phyloP scores from a whole-genome alignment of 1,140 invertebrate species.

The Drosophila bifasciata region DNA sequence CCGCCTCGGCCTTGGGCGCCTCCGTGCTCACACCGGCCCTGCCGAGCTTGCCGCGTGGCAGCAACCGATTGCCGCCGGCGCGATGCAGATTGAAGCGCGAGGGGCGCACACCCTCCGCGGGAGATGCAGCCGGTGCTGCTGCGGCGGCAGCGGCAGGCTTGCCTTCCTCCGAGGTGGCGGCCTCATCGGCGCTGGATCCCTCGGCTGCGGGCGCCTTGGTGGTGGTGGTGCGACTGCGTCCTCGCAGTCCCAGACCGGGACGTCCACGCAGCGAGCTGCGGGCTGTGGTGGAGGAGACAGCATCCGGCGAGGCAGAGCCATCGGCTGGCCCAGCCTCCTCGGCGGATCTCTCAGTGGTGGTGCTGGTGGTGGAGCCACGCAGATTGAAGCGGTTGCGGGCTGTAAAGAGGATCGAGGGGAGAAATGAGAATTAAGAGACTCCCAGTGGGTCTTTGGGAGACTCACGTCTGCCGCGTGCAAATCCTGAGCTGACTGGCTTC shows the following conservation, averaged over 20 bases:
- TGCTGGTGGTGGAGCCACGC: slow-evolving; percentile 68
- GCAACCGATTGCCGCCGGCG: slow-evolving; percentile 63
- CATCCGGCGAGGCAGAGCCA: slow-evolving; percentile 52
- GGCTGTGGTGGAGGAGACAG: slow-evolving; percentile 82
- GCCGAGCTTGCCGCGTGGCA: slow-evolving; percentile 68
- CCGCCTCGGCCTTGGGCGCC: slow-evolving; percentile 71
- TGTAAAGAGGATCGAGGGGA: slow-evolving; percentile 10
- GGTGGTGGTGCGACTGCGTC: slow-evolving; percentile 85
- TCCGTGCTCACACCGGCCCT: slow-evolving; percentile 67
- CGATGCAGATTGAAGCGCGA: slow-evolving; percentile 81
- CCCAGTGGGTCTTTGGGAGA: not conserved
- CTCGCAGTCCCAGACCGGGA: slow-evolving; percentile 85
- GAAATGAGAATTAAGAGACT: not conserved
- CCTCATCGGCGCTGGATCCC: too few relatives aligned
- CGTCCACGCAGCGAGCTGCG: slow-evolving; percentile 85
- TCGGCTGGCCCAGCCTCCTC: slow-evolving; percentile 63
- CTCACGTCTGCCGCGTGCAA: slow-evolving; percentile 77
- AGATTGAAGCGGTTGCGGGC: slow-evolving; percentile 83
- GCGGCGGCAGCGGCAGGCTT: slow-evolving; percentile 82
- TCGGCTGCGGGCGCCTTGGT: slow-evolving; percentile 72
- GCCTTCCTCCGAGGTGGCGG: slow-evolving; percentile 28
- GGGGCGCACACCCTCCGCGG: slow-evolving; percentile 56
- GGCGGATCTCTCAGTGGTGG: slow-evolving; percentile 64
- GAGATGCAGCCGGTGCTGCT: slow-evolving; percentile 61
- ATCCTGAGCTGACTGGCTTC: slow-evolving; percentile 82